phyloP scores from a whole-genome alignment of 2,797 vertebrate genomes.

The Macropodus opercularis region DNA sequence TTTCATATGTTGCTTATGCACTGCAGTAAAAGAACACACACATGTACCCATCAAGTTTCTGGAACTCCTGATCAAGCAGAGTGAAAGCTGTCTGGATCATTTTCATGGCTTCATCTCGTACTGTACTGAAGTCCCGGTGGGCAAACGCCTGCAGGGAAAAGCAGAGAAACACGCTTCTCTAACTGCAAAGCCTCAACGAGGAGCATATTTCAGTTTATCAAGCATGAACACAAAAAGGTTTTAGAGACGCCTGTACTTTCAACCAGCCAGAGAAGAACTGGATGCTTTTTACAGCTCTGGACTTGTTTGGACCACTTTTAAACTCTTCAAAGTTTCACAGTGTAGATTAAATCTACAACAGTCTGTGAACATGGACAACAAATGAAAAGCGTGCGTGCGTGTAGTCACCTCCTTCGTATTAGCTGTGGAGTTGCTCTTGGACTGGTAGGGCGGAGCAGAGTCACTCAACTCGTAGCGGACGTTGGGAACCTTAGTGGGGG shows the following conservation, averaged over 20 bases:
- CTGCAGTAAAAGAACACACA: neutral
- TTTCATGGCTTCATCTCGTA: conserved; percentile 76
- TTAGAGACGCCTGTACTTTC: too few relatives aligned
- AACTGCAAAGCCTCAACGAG: too few relatives aligned
- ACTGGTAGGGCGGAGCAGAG: conserved; percentile 23
- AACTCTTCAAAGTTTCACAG: too few relatives aligned
- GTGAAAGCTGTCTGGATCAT: conserved; percentile 79
- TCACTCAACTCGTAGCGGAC: conserved; percentile 80
- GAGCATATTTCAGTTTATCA: too few relatives aligned
- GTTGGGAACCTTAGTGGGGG: conserved; percentile 80
- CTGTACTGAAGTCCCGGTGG: conserved; percentile 71
- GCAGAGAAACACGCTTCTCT: neutral
- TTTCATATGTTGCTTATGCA: too few relatives aligned
- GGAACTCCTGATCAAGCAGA: conserved; percentile 81
- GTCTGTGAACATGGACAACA: too few relatives aligned
- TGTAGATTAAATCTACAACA: too few relatives aligned
- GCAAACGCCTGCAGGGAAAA: conserved; percentile 52
- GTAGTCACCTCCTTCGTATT: conserved; percentile 17
- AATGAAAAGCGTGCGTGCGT: neutral
- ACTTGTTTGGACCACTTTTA: too few relatives aligned
- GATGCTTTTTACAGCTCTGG: too few relatives aligned
- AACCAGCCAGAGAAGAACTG: too few relatives aligned
- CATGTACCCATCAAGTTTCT: conserved; percentile 77
- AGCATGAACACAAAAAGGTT: too few relatives aligned
- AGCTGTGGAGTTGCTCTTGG: neutral